Base-by-base conservation (phyloP, 2,888 invertebrate genomes). In the Drosophila mulleri region DNA sequence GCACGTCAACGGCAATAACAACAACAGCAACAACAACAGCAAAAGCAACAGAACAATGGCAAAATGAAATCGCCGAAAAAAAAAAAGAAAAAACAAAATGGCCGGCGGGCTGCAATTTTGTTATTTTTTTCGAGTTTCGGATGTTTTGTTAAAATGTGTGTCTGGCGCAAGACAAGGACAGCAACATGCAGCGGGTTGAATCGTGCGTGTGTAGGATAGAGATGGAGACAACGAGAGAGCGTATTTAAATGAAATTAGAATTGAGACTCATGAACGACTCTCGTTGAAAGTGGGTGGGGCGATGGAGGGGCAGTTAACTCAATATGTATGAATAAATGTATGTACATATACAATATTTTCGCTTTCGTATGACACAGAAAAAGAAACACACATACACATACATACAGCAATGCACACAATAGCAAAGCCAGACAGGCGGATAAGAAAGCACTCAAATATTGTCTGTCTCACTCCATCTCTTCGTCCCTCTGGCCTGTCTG, bases 361-460 rank as follows among this genome's bases (percentile, higher is more conserved):
- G 90, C 74, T 88, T 85, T 88, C 86, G 82, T 67, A 78, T 88
- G 85, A 83, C 85, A 86, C 88, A 88, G 67, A 89, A 68, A 88
- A 8, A 16, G 16, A 16, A 39, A 39, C 66, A 72, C 16, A 47
- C 44, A 65, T 41, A 50, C 18, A 48, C n/a, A 29, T 4, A 26
- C 16, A 47, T 9, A 35, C 20, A 35, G 4, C 37, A 16, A 8
- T 18, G 18, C 42, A 67, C 35, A 67, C 54, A 45, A 52, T 57
- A 41, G 44, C 57, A 60, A 41, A 41, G 56, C 45, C 72, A 76
- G 67, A 68, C 73, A 54, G 66, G 63, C 54, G 68, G 32, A 65
- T 72, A 76, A 67, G 72, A 64, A 72, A 76, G 76, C 47, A 52
- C 48, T 23, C 45, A 41, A 50, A 42, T 71, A 20, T 18, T 29